Conservation (phyloP, 2,888 invertebrate species). For the Allygus modestus region DNA sequence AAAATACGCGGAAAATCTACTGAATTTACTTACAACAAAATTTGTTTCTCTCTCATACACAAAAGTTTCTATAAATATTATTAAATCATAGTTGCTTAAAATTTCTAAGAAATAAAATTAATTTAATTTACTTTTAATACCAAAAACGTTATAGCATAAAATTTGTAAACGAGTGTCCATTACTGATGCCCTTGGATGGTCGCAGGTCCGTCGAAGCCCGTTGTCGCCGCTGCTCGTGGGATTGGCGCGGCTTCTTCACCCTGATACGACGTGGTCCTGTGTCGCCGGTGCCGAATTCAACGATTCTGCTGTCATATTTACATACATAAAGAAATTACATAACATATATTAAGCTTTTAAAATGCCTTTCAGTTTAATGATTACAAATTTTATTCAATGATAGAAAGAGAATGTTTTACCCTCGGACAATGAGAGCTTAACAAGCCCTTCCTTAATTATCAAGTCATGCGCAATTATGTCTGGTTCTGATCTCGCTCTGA, state of each 20-base stretch:
- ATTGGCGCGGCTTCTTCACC: background rate
- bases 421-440: too few species aligned
- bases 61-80: background rate
- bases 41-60: background rate
- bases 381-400: too few species aligned
- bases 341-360: too few species aligned
- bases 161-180: background rate
- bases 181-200: background rate
- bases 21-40: background rate
- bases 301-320: background rate
- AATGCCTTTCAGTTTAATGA: too few species aligned
- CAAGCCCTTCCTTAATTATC: too few species aligned
- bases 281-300: background rate
- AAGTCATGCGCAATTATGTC: too few species aligned
- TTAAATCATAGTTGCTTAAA: conserved; percentile 6
- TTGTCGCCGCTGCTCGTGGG: too few species aligned
- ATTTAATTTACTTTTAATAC: background rate
- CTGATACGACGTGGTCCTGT: background rate
- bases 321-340: too few species aligned
- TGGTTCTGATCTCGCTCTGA: too few species aligned
- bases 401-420: too few species aligned
- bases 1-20: background rate
- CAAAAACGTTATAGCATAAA: background rate
- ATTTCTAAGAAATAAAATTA: background rate
- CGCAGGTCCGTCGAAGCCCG: conserved; percentile 6